Evolutionary conservation across 2,888 invertebrate genomes (phyloP).

Genomic region (Temnothorax unifasciatus): DNA sequence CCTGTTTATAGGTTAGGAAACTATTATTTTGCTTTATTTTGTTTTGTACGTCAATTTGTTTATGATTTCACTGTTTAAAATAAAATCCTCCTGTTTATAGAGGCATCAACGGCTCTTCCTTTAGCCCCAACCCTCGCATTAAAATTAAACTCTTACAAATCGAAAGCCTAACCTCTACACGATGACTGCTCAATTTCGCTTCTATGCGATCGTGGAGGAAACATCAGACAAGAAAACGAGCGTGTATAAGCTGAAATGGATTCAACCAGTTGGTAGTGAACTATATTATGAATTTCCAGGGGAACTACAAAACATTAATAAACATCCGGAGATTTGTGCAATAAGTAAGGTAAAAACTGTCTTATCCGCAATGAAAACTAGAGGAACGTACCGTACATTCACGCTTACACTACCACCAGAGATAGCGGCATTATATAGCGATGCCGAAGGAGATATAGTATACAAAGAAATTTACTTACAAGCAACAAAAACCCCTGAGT

Average conservation of each 20-base stretch:
- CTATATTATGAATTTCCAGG: not conserved
- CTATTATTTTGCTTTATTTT: too few relatives aligned
- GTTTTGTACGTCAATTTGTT: too few relatives aligned
- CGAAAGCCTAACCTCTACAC: not conserved
- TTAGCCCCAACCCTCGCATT: too few relatives aligned
- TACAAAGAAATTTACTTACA: too few relatives aligned
- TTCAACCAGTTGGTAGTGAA: not conserved
- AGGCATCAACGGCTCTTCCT: too few relatives aligned
- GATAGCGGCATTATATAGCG: too few relatives aligned
- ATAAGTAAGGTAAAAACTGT: not conserved
- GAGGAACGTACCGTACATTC: not conserved
- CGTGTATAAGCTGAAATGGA: not conserved
- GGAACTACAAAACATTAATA: not conserved
- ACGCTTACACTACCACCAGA: not conserved
- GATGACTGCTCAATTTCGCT: not conserved
- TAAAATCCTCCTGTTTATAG: too few relatives aligned
- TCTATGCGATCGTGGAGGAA: not conserved
- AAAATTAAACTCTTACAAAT: not conserved
- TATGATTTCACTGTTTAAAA: too few relatives aligned
- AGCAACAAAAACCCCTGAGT: too few relatives aligned
- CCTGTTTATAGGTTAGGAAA: too few relatives aligned
- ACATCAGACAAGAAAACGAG: not conserved
- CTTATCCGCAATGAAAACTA: not conserved
- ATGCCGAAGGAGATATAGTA: too few relatives aligned
- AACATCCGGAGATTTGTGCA: conserved; percentile 1